Evolutionary conservation across 1,140 invertebrate species (phyloP).

Genomic region (Saxidomus purpurata): DNA sequence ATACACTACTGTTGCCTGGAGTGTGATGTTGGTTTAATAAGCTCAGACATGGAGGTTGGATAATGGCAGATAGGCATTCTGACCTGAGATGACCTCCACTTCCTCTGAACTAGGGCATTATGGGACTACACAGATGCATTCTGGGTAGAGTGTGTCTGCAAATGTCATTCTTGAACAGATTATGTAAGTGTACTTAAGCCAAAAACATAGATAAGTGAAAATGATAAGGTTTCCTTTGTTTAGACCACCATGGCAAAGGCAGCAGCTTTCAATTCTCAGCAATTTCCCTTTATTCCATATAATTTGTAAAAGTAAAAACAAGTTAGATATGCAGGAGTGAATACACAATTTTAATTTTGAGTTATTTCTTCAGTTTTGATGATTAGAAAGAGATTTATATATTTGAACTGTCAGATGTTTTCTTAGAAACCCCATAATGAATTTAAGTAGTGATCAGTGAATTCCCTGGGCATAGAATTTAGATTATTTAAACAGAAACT

Average conservation of each 20-base stretch:
- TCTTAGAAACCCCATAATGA: too few relatives aligned
- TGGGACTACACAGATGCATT: slow-evolving; percentile 32
- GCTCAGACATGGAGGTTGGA: slow-evolving; percentile 9
- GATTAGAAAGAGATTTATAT: too few relatives aligned
- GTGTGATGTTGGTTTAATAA: background rate
- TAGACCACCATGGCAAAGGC: slow-evolving; percentile 33
- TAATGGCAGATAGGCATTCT: slow-evolving; percentile 26
- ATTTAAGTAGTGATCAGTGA: too few relatives aligned
- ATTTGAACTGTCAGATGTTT: too few relatives aligned
- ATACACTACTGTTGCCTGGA: background rate
- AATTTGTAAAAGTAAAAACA: too few relatives aligned
- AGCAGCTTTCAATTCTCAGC: too few relatives aligned
- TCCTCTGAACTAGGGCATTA: slow-evolving; percentile 36
- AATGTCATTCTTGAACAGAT: slow-evolving; percentile 44
- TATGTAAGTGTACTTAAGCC: slow-evolving; percentile 26
- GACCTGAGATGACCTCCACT: slow-evolving; percentile 43
- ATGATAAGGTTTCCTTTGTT: slow-evolving; percentile 25
- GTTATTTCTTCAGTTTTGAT: too few relatives aligned
- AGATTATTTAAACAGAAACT: too few relatives aligned
- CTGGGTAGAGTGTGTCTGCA: slow-evolving; percentile 19
- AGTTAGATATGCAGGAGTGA: too few relatives aligned
- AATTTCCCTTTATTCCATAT: too few relatives aligned
- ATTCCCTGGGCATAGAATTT: too few relatives aligned
- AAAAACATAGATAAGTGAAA: slow-evolving; percentile 31
- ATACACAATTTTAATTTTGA: too few relatives aligned